Percentiles rank a stretch among this genome's conserved stretches.
Conservation (phyloP, 1,140 invertebrate genomes). For the Drosophila repletoides region DNA sequence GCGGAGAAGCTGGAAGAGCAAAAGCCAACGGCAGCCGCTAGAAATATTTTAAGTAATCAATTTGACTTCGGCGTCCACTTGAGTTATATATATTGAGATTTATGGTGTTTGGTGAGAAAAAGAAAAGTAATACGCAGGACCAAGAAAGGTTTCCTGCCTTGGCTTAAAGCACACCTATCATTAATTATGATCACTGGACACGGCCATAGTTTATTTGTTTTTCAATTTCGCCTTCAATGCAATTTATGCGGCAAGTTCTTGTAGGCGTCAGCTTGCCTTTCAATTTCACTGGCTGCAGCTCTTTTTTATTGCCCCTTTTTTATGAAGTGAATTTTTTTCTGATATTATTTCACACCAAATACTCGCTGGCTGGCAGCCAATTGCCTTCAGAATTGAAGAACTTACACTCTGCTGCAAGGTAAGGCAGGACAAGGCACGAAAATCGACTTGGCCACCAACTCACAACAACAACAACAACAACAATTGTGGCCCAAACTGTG, state of each 20-base stretch:
- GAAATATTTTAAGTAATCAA: constrained; percentile 71
- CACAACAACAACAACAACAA: constrained; percentile 35
- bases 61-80: constrained; percentile 66
- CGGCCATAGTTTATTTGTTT: constrained; percentile 57
- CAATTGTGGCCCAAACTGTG: constrained; percentile 54
- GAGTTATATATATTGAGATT: constrained; percentile 79
- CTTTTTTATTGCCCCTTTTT: constrained; percentile 9
- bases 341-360: constrained; percentile 3
- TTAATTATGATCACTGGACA: constrained; percentile 67
- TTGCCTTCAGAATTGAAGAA: too few species aligned
- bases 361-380: constrained; percentile 29
- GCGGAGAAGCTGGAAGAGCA: background rate
- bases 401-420: too few species aligned
- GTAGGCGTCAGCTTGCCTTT: constrained; percentile 54
- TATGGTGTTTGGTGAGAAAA: constrained; percentile 39
- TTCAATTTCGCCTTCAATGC: constrained; percentile 20
- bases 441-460: background rate
- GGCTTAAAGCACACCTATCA: constrained; percentile 36
- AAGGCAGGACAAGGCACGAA: too few species aligned
- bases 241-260: constrained; percentile 55
- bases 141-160: background rate
- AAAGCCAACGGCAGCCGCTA: constrained; percentile 16
- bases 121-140: background rate
- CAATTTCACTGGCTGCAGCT: constrained; percentile 64
- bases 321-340: constrained; percentile 40